Percentiles rank a stretch among this genome's conserved stretches.
phyloP scores from a whole-genome alignment of 2,113 vertebrate genomes.

The Petrocephalus zakoni region DNA sequence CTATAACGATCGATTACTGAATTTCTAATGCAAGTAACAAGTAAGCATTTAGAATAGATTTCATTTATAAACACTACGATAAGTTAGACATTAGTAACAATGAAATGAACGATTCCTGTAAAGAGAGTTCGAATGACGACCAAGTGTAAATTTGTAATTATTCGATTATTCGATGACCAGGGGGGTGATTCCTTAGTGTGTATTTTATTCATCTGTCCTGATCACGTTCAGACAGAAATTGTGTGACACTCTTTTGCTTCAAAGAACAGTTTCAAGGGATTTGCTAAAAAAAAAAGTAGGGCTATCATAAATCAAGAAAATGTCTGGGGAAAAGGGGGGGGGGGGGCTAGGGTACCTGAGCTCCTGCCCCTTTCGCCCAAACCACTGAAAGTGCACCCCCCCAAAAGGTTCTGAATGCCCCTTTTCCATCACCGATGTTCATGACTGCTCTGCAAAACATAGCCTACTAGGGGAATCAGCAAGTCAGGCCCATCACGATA shows the following conservation, averaged over 20 bases:
- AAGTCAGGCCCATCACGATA: background rate
- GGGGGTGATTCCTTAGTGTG: background rate
- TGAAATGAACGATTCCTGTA: background rate
- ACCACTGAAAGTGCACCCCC: background rate
- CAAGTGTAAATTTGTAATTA: background rate
- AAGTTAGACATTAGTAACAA: background rate
- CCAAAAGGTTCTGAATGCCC: background rate
- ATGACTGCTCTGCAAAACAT: background rate
- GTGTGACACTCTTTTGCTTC: background rate
- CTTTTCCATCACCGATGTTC: background rate
- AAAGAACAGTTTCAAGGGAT: background rate
- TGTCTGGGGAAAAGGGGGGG: no score
- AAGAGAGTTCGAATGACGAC: background rate
- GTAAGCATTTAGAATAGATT: background rate
- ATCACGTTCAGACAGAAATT: background rate
- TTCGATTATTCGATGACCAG: background rate
- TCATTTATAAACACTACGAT: background rate
- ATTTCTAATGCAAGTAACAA: background rate
- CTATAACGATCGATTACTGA: background rate
- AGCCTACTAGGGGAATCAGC: background rate
- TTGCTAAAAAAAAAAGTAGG: background rate
- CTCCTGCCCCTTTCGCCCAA: background rate
- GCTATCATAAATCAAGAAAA: background rate
- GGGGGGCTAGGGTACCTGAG: background rate
- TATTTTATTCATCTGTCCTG: background rate